A percentile compares a stretch with the other conserved stretches of the same genome.
Evolutionary conservation across 2,113 vertebrate species (phyloP).

Genomic region (Tor tambroides): DNA sequence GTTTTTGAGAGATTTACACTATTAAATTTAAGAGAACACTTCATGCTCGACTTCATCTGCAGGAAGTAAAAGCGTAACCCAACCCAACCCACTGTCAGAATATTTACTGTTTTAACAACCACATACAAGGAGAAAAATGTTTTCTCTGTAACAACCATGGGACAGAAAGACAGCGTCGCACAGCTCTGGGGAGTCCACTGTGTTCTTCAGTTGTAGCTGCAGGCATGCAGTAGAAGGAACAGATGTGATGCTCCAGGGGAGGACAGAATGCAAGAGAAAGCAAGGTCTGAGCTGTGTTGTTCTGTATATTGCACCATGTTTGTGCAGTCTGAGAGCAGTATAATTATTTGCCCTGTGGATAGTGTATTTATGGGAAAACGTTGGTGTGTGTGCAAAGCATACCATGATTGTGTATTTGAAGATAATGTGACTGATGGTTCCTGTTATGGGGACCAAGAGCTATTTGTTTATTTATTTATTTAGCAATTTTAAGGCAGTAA

Average conservation of each 20-base stretch:
- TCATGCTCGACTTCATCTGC: background rate
- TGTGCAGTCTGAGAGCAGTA: background rate
- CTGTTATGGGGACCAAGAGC: background rate
- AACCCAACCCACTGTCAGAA: background rate
- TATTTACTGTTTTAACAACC: constrained; percentile 2
- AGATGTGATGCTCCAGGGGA: constrained; percentile 29
- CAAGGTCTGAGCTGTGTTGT: background rate
- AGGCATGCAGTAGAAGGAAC: constrained; percentile 9
- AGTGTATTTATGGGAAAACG: background rate
- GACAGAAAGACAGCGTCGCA: background rate
- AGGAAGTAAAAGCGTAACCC: background rate
- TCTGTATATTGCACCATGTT: background rate
- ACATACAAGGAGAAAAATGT: background rate
- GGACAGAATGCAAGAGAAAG: background rate
- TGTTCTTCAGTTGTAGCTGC: background rate
- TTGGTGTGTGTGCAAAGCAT: too few relatives aligned
- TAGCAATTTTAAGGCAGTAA: background rate
- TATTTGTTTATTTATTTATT: background rate
- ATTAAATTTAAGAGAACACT: background rate
- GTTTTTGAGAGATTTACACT: background rate
- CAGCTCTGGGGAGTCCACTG: background rate
- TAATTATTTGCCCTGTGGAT: background rate
- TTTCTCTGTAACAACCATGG: background rate
- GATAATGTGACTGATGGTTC: background rate
- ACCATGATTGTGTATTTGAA: background rate